Evolutionary conservation across 2,113 vertebrate species (phyloP).

Genomic region (Eublepharis macularius): DNA sequence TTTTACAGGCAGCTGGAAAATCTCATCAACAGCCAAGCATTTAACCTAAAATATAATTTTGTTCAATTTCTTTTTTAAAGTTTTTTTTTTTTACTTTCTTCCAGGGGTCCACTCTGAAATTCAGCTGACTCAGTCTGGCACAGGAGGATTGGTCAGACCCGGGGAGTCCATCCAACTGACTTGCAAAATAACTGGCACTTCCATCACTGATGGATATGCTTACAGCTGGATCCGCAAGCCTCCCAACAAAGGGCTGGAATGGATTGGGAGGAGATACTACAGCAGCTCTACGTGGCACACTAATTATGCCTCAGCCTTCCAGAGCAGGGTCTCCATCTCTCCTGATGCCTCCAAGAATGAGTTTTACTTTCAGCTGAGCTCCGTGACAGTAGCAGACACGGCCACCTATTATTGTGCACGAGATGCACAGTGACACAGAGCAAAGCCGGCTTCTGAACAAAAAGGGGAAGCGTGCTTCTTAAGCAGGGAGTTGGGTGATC

Average conservation of each 20-base stretch:
- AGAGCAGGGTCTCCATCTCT: constrained; percentile 28
- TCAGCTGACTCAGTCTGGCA: neutral
- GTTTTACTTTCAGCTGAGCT: neutral
- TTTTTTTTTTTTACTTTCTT: neutral
- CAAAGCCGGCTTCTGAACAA: neutral
- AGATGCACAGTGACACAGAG: neutral
- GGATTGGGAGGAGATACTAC: neutral
- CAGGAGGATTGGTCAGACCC: neutral
- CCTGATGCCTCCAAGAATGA: neutral
- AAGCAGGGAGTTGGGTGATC: neutral
- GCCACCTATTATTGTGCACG: constrained; percentile 2
- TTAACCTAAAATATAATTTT: neutral
- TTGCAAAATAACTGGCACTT: neutral
- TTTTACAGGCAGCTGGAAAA: too few species aligned
- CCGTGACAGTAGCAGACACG: neutral
- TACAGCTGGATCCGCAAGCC: neutral
- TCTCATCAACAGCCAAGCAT: too few species aligned
- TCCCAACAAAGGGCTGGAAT: neutral
- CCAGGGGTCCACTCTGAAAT: neutral
- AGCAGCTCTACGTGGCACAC: neutral
- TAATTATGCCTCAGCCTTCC: neutral
- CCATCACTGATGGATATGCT: neutral
- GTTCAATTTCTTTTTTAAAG: neutral
- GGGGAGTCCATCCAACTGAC: neutral
- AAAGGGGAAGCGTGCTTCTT: neutral